phyloP scores from a whole-genome alignment of 2,113 vertebrate species.

The Chaenogobius annularis region DNA sequence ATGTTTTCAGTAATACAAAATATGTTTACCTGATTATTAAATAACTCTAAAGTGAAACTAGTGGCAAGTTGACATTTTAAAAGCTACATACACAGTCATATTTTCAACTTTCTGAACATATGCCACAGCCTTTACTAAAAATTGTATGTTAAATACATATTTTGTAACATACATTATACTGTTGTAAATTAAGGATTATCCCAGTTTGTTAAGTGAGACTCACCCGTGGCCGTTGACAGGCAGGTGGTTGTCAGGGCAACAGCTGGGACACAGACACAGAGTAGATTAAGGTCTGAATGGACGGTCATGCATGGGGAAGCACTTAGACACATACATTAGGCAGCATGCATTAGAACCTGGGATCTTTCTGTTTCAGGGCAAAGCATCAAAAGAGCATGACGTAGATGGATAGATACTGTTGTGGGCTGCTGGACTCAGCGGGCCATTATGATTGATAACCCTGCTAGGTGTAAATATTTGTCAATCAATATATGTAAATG shows the following conservation, averaged over 20 bases:
- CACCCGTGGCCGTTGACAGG: conserved; percentile 28
- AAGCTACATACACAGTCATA: no score
- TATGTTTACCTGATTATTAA: no score
- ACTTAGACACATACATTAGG: conserved; percentile 19
- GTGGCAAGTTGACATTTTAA: no score
- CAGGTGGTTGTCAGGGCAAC: conserved; percentile 60
- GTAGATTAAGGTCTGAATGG: conserved; percentile 58
- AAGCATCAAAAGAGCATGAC: background rate
- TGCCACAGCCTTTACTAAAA: no score
- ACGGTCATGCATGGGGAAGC: conserved; percentile 46
- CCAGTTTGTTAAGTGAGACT: conserved; percentile 34
- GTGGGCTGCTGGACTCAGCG: background rate
- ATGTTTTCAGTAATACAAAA: no score
- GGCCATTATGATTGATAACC: background rate
- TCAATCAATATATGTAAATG: no score
- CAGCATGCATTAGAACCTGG: conserved; percentile 24
- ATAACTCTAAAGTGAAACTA: no score
- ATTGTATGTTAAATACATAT: conserved; percentile 24
- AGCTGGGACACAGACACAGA: conserved; percentile 43
- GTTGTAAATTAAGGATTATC: conserved; percentile 32
- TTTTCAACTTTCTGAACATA: no score
- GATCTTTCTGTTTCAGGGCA: conserved; percentile 11
- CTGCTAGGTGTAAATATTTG: background rate
- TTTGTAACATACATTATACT: conserved; percentile 28
- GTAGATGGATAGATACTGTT: conserved; percentile 6